These are phyloP conservation scores for Triplophysa dalaica DNA, from an alignment of 2,113 vertebrate genomes.

Conservation along the genomic window DNA sequence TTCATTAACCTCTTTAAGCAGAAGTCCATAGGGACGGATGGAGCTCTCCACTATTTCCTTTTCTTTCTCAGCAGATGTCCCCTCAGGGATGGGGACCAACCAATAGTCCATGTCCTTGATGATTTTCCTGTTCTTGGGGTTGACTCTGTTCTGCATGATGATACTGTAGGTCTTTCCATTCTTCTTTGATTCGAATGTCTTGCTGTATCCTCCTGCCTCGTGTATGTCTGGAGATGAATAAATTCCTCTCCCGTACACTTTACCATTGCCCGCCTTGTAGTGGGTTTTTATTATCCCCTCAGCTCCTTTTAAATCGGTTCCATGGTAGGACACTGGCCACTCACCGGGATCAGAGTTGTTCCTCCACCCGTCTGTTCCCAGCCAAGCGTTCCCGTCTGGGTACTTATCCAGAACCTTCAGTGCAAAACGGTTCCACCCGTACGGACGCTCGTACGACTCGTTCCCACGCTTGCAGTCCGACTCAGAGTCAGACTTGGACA, in stretches of 20 bases:
- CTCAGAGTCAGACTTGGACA: background rate
- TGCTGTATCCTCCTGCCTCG: background rate
- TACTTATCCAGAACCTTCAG: conserved; percentile 41
- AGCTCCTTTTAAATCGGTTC: background rate
- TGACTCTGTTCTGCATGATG: conserved; percentile 43
- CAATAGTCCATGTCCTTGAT: background rate
- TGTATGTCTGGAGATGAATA: conserved; percentile 43
- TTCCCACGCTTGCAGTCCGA: conserved; percentile 20
- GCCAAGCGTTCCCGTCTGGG: conserved; percentile 36
- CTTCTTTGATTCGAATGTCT: conserved; percentile 14
- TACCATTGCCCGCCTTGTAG: background rate
- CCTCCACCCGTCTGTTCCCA: conserved; percentile 26
- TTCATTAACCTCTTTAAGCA: conserved; percentile 23
- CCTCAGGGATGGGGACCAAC: conserved; percentile 24
- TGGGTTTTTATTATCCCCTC: background rate
- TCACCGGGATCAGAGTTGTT: background rate
- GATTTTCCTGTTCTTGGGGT: background rate
- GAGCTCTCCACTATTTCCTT: conserved; percentile 15
- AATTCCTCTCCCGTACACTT: background rate
- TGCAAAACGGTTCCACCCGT: conserved; percentile 43
- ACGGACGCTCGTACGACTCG: conserved; percentile 38
- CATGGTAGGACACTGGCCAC: conserved; percentile 51
- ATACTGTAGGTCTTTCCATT: conserved; percentile 28
- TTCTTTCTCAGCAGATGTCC: conserved; percentile 4
- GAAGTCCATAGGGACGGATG: conserved; percentile 37